phyloP scores from a whole-genome alignment of 2,888 invertebrate genomes.

The Temnothorax rugatulus region DNA sequence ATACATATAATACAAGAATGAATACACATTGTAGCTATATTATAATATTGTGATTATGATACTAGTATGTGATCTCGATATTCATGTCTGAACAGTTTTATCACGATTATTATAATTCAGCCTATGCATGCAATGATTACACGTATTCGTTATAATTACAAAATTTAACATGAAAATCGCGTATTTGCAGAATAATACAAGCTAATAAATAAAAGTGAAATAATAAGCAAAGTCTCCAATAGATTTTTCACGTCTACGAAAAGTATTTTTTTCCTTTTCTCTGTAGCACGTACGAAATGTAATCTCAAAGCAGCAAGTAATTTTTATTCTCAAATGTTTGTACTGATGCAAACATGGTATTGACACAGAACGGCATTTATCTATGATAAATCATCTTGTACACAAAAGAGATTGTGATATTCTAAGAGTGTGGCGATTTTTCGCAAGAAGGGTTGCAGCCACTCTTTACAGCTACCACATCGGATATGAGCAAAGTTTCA shows the following conservation, averaged over 20 bases:
- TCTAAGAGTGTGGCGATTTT: slow-evolving; percentile 55
- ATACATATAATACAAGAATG: not conserved
- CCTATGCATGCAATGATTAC: slow-evolving; percentile 6
- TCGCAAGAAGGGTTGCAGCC: slow-evolving; percentile 41
- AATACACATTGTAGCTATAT: not conserved
- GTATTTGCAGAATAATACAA: not conserved
- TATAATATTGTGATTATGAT: slow-evolving; percentile 5
- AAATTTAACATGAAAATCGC: slow-evolving; percentile 4
- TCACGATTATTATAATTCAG: slow-evolving; percentile 29
- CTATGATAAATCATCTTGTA: slow-evolving; percentile 13
- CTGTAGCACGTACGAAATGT: not conserved
- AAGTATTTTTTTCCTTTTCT: not conserved
- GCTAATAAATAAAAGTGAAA: not conserved
- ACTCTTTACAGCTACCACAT: slow-evolving; percentile 51
- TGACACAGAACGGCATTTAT: slow-evolving; percentile 12
- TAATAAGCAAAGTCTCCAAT: slow-evolving; percentile 21
- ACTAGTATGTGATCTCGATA: not conserved
- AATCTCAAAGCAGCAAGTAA: slow-evolving; percentile 8
- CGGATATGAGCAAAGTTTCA: slow-evolving; percentile 69
- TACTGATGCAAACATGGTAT: slow-evolving; percentile 7
- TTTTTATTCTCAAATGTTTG: not conserved
- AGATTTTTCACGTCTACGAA: not conserved
- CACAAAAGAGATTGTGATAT: slow-evolving; percentile 31
- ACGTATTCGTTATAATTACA: not conserved
- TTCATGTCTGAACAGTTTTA: slow-evolving; percentile 1